Evolutionary conservation across 1,140 invertebrate species (phyloP), one percentile per base, ranked within the genome.

Genomic region (Diorhabda carinulata): DNA sequence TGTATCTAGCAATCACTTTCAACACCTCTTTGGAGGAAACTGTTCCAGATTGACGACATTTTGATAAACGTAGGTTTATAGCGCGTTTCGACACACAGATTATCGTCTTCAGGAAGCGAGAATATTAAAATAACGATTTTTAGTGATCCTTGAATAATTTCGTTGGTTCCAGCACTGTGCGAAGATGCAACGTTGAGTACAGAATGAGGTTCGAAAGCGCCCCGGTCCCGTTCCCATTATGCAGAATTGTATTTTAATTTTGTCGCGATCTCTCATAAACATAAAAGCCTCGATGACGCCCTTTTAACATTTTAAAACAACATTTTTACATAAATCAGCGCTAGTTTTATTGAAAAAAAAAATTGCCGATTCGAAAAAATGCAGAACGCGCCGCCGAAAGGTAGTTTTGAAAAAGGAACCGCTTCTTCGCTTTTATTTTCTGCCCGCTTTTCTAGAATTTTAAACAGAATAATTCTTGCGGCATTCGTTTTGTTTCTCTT

Each of bases 221-320:
- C 58, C 63, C 56, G 67, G 47, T n/a, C 47, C 47, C 47, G 47
- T 6, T n/a, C 47, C 47, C 61, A 43, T 59, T 62, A 62, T 61
- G 66, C 66, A 64, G 74, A 70, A 75, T 75, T 75, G 74, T 75
- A 75, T 75, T 75, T 75, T 75, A 75, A 75, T 75, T 75, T 70
- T 72, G 62, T 69, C 70, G 63, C 63, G 63, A 64, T 64, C 63
- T 64, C 63, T 64, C 63, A 64, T 64, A 64, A 64, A 64, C 63
- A 64, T 64, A 64, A 64, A 64, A 64, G 63, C 44, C 63, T 9
- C 63, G 47, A 56, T 64, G 63, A 64, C 63, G 63, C 63, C 63
- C 63, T 64, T 64, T 64, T 64, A 64, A 25, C 43, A 64, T 64
- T 64, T 64, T 47, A 44, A 44, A 44, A 64, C 63, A 42, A 52